phyloP scores from a whole-genome alignment of 2,888 invertebrate species.

The Opisthograptis luteolata region DNA sequence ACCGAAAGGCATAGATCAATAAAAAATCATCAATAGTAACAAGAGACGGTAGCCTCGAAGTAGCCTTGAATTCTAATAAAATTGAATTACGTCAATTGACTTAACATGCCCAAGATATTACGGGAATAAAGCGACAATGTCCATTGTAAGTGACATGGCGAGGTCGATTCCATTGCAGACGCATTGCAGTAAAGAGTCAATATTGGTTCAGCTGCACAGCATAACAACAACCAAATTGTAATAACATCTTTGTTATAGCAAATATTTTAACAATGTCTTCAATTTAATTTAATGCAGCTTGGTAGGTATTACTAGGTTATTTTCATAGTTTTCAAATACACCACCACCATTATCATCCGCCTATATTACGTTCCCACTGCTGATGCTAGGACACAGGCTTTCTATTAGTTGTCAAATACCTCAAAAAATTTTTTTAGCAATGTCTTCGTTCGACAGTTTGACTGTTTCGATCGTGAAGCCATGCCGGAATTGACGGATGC shows the following conservation, averaged over 20 bases:
- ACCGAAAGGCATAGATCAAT: too few relatives aligned
- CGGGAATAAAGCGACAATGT: conserved; percentile 31
- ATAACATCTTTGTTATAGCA: background rate
- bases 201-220: conserved; percentile 43
- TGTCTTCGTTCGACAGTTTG: too few relatives aligned
- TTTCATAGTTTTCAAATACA: too few relatives aligned
- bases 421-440: too few relatives aligned
- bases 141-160: conserved; percentile 32
- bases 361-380: too few relatives aligned
- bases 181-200: conserved; percentile 47
- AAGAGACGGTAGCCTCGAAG: conserved; percentile 11
- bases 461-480: too few relatives aligned
- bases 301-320: too few relatives aligned
- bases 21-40: background rate
- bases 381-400: too few relatives aligned
- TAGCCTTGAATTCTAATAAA: conserved; percentile 35
- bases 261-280: background rate
- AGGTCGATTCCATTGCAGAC: conserved; percentile 46
- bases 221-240: background rate
- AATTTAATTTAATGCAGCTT: conserved; percentile 4
- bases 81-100: conserved; percentile 43
- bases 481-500: too few relatives aligned
- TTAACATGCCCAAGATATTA: conserved; percentile 34
- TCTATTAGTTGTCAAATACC: too few relatives aligned
- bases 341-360: too few relatives aligned